phyloP scores from a whole-genome alignment of 2,888 invertebrate species.

The Drosophila anomalipes region DNA sequence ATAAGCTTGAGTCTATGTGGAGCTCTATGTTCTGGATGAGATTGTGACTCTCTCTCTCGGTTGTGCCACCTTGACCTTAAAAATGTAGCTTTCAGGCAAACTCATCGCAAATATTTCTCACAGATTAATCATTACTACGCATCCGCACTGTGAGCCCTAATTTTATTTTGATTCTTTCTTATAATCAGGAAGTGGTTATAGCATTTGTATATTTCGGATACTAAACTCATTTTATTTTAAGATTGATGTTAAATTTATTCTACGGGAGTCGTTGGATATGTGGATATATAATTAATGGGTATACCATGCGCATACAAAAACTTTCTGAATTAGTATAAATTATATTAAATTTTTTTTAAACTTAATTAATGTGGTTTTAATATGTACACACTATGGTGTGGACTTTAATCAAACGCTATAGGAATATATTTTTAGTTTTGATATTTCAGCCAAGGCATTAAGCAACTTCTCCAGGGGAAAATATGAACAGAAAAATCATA shows the following conservation, averaged over 20 bases:
- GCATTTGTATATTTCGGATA: background rate
- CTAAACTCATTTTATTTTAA: background rate
- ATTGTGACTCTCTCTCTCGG: slow-evolving; percentile 5
- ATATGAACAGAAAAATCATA: background rate
- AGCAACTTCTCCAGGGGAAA: background rate
- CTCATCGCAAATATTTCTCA: slow-evolving; percentile 6
- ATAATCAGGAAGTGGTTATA: background rate
- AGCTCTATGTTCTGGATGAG: slow-evolving; percentile 13
- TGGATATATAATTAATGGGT: background rate
- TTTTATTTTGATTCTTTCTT: too few species aligned
- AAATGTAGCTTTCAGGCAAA: slow-evolving; percentile 15
- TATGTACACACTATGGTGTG: background rate
- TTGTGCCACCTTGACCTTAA: slow-evolving; percentile 66
- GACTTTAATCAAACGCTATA: background rate
- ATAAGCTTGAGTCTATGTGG: slow-evolving; percentile 50
- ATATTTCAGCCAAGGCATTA: background rate
- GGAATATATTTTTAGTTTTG: too few species aligned
- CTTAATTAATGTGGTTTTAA: background rate
- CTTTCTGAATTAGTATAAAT: background rate
- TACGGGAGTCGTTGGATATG: background rate
- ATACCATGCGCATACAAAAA: background rate
- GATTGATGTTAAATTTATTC: background rate
- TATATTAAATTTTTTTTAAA: background rate
- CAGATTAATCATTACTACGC: slow-evolving; percentile 33
- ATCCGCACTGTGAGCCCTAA: slow-evolving; percentile 34